Evolutionary conservation across 2,888 invertebrate species (phyloP).

Genomic region (Anodontia alba): DNA sequence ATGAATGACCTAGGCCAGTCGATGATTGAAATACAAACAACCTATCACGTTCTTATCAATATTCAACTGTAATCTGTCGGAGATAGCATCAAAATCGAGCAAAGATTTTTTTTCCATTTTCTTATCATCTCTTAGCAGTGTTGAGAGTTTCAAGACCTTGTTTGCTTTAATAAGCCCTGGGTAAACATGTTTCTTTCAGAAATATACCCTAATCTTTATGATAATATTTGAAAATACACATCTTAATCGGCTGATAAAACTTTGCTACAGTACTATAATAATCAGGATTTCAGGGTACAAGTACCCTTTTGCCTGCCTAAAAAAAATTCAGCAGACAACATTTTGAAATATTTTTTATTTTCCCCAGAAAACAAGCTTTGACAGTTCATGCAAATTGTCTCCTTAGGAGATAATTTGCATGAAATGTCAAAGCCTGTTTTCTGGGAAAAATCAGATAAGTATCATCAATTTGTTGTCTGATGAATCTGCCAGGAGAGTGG

Average conservation of each 20-base stretch:
- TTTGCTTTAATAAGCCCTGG: conserved; percentile 11
- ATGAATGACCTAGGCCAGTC: background rate
- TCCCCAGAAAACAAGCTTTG: too few relatives aligned
- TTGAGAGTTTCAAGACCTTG: conserved; percentile 16
- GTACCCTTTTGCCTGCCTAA: too few relatives aligned
- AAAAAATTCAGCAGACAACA: too few relatives aligned
- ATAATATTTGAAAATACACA: conserved; percentile 13
- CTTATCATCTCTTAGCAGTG: background rate
- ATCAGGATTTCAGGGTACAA: background rate
- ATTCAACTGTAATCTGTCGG: background rate
- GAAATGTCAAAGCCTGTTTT: too few relatives aligned
- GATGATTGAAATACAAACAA: conserved; percentile 11
- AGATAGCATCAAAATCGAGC: conserved; percentile 4
- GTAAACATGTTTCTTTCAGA: conserved; percentile 10
- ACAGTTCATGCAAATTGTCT: too few relatives aligned
- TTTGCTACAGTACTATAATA: background rate
- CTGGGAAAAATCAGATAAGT: too few relatives aligned
- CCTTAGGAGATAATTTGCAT: too few relatives aligned
- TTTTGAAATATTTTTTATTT: too few relatives aligned
- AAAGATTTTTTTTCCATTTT: conserved; percentile 1
- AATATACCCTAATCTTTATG: background rate
- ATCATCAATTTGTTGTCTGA: too few relatives aligned
- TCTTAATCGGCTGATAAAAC: background rate
- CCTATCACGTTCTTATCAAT: conserved; percentile 5
- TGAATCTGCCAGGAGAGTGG: too few relatives aligned